phyloP scores from a whole-genome alignment of 2,113 vertebrate genomes.

The Sciurus niger region DNA sequence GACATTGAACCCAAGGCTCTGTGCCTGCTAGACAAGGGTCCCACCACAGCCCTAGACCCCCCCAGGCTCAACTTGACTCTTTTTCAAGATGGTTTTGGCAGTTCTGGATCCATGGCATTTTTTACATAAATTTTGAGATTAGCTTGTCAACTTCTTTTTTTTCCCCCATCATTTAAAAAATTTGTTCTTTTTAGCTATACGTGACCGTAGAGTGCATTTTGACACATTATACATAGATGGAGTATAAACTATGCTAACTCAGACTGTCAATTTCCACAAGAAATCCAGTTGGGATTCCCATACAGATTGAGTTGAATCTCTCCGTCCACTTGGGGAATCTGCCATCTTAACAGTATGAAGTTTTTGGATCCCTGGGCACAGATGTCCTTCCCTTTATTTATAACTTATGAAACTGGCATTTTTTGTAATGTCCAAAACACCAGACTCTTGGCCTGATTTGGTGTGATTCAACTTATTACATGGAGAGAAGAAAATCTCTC shows the following conservation, averaged over 20 bases:
- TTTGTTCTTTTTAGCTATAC: no score
- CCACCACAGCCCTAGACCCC: neutral
- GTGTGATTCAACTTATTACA: neutral
- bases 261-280: neutral
- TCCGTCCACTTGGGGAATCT: neutral
- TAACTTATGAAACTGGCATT: neutral
- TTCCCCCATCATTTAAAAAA: no score
- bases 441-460: neutral
- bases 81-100: slow-evolving; percentile 13
- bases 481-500: neutral
- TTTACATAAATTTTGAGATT: neutral
- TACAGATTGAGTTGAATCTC: neutral
- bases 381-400: neutral
- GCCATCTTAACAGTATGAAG: neutral
- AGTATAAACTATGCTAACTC: no score
- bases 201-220: no score
- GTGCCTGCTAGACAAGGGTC: neutral
- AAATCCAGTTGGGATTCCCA: neutral
- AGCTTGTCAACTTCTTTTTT: neutral
- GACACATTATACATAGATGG: no score
- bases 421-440: neutral
- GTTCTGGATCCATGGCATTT: slow-evolving; percentile 22
- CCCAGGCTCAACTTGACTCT: neutral
- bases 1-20: neutral
- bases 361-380: neutral